phyloP scores from a whole-genome alignment of 2,888 invertebrate genomes.

The Lasioglossum marginatum region DNA sequence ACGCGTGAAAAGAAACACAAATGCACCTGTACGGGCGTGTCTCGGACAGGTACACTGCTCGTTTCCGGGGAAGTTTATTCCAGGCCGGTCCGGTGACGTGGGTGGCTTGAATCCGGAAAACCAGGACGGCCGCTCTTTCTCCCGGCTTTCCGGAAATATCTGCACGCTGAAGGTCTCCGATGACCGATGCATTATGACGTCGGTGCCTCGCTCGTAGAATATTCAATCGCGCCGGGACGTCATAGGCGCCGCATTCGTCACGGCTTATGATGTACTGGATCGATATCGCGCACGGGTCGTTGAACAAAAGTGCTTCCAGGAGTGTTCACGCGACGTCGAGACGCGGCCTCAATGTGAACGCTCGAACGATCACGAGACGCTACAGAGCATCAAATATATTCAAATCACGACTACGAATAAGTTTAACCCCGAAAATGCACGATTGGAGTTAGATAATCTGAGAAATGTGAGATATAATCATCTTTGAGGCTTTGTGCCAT shows the following conservation, averaged over 20 bases:
- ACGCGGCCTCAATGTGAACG: background rate
- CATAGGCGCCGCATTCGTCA: conserved; percentile 59
- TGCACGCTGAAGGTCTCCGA: conserved; percentile 41
- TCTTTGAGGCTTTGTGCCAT: accelerated
- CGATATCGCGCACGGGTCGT: conserved; percentile 42
- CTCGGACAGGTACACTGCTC: background rate
- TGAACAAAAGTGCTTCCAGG: conserved; percentile 24
- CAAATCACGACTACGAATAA: background rate
- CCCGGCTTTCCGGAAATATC: conserved; percentile 44
- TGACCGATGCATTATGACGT: conserved; percentile 60
- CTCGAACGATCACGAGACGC: background rate
- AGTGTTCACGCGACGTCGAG: background rate
- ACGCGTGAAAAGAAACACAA: conserved; percentile 1
- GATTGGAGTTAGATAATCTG: background rate
- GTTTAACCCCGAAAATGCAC: background rate
- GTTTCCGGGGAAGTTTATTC: conserved; percentile 33
- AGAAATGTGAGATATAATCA: background rate
- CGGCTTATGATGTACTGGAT: conserved; percentile 50
- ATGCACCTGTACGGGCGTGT: background rate
- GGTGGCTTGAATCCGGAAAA: conserved; percentile 23
- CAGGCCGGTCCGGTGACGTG: conserved; percentile 5
- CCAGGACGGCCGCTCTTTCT: background rate
- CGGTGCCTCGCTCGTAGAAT: conserved; percentile 51
- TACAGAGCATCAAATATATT: background rate
- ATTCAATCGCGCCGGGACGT: conserved; percentile 63